Evolutionary conservation across 2,113 vertebrate genomes (phyloP), one percentile per base, ranked within the genome.

Genomic region (Progne subis): DNA sequence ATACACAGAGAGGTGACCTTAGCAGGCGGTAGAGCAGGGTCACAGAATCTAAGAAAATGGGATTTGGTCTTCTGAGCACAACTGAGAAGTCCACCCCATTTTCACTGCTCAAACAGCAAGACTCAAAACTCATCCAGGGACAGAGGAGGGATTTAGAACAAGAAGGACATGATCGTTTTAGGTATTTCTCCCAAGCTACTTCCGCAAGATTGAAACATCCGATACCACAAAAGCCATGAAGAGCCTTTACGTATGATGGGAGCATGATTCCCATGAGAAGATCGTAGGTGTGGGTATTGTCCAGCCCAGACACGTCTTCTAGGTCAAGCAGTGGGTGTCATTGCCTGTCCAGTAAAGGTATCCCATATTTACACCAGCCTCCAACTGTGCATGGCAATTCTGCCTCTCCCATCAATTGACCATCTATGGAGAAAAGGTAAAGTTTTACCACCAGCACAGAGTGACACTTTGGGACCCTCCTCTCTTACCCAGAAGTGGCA

Each of bases 261-360:
- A 94, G 43, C 85, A 20, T 7, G 1, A 15, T 94, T 96, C 95
- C 91, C 92, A 70, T n/a, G 84, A 84, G 93, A 95, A 95, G 80
- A 53, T 67, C 8, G 86, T 63, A 94, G 89, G 90, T 64, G 88
- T 94, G 85, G 11, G 0, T 5, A 18, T 4, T 83, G 84, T 71
- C 65, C 55, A 59, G 91, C 37, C 86, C 72, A 79, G 90, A 50
- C 94, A 60, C 4, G 49, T 82, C 95, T 86, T n/a, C 56, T 56
- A 44, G 82, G 89, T 86, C 89, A 95, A 93, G 92, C 55, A 63
- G 57, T 88, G 92, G 82, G 63, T 49, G 75, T 55, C 65, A 1
- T 11, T 84, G 84, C 63, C 82, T 91, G 85, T 44, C 76, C 88
- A 91, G 49, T 60, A 60, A 88, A 78, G 29, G 43, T 2, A 68